A percentile compares a stretch with the other conserved stretches of the same genome.
phyloP scores from a whole-genome alignment of 2,113 vertebrate genomes.

The human region DNA sequence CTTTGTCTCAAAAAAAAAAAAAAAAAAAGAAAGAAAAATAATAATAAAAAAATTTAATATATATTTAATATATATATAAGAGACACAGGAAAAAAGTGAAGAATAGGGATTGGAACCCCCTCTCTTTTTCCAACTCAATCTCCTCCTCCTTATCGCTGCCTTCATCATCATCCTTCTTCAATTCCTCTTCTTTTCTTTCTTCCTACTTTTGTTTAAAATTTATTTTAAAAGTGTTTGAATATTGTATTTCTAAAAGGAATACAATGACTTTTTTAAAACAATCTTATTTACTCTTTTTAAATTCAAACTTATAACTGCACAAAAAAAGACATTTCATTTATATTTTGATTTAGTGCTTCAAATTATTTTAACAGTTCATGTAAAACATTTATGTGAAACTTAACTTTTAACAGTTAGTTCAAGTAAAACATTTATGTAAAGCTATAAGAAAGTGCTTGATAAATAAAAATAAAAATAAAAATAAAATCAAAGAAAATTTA shows the following conservation, averaged over 20 bases:
- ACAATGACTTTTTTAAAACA: not conserved
- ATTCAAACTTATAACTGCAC: not conserved
- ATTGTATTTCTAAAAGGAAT: not conserved
- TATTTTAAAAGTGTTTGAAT: not conserved
- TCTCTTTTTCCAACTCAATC: not conserved
- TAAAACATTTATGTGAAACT: not conserved
- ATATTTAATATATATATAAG: not conserved
- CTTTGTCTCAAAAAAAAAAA: too few species aligned
- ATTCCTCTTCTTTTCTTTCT: not conserved
- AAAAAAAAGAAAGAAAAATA: not conserved
- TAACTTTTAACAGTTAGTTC: not conserved
- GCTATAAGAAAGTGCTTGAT: not conserved
- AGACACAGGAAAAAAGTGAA: not conserved
- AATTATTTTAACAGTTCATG: not conserved
- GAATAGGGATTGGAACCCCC: not conserved
- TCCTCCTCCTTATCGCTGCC: not conserved
- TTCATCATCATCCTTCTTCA: not conserved
- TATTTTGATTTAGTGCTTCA: not conserved
- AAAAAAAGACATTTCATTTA: not conserved
- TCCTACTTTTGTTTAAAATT: not conserved
- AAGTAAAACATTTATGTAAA: slow-evolving; percentile 16
- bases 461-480: not conserved
- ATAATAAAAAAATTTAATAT: not conserved
- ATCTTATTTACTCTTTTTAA: not conserved
- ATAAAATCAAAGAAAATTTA: not conserved